Conservation (phyloP, 64 coral and sea anemone species). For the Pocillopora verrucosa region DNA sequence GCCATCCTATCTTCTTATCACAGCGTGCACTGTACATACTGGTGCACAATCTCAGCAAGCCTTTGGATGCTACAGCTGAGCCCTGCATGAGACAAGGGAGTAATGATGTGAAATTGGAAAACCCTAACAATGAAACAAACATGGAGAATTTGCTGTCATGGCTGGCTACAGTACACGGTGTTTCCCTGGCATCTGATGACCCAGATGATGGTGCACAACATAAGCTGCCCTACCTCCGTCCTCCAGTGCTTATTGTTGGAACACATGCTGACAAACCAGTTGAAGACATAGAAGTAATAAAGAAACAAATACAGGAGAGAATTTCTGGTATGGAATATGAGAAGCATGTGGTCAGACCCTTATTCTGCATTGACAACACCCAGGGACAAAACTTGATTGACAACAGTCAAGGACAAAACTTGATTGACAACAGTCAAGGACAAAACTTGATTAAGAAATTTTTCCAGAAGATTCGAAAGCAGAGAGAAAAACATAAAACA, state of each 20-base stretch:
- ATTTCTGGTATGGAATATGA: slow-evolving; percentile 24
- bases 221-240: background rate
- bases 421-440: too few species aligned
- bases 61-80: slow-evolving; percentile 19
- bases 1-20: slow-evolving; percentile 21
- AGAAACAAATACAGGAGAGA: background rate
- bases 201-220: background rate
- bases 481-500: background rate
- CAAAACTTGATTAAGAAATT: too few species aligned
- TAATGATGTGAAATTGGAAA: slow-evolving; percentile 10
- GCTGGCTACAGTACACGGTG: slow-evolving; percentile 9
- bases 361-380: slow-evolving; percentile 36
- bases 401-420: too few species aligned
- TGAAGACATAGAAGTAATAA: background rate
- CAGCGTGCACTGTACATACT: slow-evolving; percentile 26
- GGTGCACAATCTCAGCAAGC: slow-evolving; percentile 34
- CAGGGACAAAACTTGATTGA: background rate
- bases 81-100: slow-evolving; percentile 32
- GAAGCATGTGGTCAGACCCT: background rate
- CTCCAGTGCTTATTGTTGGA: slow-evolving; percentile 7
- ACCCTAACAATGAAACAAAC: slow-evolving; percentile 29
- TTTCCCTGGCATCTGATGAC: background rate
- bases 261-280: slow-evolving; percentile 28
- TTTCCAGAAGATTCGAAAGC: background rate
- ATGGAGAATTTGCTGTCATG: slow-evolving; percentile 43